A percentile compares a stretch with the other conserved stretches of the same genome.
These are phyloP conservation scores for Zosterops pallidus DNA, from an alignment of 2,113 vertebrate genomes.

Conservation along the genomic window DNA sequence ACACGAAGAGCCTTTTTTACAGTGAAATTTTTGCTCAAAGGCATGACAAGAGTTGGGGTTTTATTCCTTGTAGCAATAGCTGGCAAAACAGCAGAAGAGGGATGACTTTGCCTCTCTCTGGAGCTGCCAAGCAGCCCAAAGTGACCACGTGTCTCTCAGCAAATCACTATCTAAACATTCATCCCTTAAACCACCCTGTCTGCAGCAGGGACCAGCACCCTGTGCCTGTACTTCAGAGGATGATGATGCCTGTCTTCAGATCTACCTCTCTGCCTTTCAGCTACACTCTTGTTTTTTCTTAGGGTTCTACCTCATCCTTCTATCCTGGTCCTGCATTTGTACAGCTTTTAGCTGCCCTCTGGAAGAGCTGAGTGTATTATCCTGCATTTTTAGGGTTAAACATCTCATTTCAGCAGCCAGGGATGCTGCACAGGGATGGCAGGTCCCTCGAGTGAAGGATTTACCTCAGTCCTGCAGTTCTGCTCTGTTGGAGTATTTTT, in stretches of 20 bases:
- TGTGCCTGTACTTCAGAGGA: background rate
- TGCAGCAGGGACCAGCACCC: background rate
- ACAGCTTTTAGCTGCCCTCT: background rate
- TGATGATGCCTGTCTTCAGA: background rate
- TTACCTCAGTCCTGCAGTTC: background rate
- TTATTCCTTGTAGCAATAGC: background rate
- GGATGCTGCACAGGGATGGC: background rate
- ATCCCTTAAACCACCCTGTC: background rate
- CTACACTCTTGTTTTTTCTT: background rate
- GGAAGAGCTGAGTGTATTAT: background rate
- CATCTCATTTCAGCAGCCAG: background rate
- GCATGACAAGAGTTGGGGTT: background rate
- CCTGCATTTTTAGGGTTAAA: background rate
- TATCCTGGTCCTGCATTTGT: background rate
- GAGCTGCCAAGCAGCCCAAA: background rate
- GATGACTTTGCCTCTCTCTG: background rate
- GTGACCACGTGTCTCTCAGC: background rate
- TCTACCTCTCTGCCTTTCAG: background rate
- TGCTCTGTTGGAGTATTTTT: background rate
- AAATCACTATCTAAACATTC: background rate
- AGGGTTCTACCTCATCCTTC: background rate
- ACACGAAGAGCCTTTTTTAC: background rate
- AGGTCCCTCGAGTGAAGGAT: background rate
- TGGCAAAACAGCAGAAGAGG: background rate
- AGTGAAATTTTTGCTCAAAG: conserved; percentile 14